phyloP scores from a whole-genome alignment of 2,797 vertebrate genomes.

The Syncerus caffer region DNA sequence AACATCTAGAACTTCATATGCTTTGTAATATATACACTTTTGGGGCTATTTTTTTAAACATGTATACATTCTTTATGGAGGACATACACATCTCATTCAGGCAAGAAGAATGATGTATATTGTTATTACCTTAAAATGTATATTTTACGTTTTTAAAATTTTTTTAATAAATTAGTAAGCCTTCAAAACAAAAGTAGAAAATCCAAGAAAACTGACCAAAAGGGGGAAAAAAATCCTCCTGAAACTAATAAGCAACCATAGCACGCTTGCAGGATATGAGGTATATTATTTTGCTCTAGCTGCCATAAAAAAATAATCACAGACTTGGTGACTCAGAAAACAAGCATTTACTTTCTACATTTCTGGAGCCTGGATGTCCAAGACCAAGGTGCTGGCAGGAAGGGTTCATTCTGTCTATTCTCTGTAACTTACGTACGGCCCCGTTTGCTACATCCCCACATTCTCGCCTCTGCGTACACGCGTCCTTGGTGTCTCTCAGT shows the following conservation, averaged over 20 bases:
- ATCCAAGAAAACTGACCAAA: neutral
- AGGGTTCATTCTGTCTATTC: neutral
- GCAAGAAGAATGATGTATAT: neutral
- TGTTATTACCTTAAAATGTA: neutral
- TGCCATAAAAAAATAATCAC: neutral
- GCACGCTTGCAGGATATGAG: neutral
- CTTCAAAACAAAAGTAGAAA: constrained; percentile 22
- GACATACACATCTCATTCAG: neutral
- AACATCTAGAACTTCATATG: neutral
- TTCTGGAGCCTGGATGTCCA: neutral
- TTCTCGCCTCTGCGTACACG: neutral
- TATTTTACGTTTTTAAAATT: accelerated
- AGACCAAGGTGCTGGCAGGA: neutral
- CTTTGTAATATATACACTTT: neutral
- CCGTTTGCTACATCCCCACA: neutral
- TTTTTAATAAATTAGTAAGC: neutral
- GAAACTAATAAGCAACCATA: neutral
- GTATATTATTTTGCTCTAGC: neutral
- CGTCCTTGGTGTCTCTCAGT: neutral
- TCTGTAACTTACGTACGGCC: neutral
- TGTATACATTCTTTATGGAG: neutral
- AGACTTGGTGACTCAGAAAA: neutral
- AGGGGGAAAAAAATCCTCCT: neutral
- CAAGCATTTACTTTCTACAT: neutral
- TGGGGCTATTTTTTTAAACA: neutral